Conservation (phyloP, 2,797 vertebrate species). For the Tachyglossus aculeatus region DNA sequence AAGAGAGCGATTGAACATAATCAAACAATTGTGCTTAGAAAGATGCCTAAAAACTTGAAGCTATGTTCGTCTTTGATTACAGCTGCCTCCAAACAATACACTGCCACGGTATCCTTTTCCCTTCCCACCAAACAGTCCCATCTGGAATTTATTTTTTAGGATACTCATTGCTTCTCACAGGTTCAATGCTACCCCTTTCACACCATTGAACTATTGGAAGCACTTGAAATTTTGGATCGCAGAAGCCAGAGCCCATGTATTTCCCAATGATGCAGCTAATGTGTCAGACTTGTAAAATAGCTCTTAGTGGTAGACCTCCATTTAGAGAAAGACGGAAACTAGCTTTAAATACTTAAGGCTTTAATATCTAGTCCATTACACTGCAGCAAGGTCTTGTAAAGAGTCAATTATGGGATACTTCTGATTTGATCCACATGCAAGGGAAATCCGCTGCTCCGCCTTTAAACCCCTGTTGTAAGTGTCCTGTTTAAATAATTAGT, state of each 20-base stretch:
- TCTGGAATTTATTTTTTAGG: slow-evolving; percentile 90
- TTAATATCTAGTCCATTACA: slow-evolving; percentile 99
- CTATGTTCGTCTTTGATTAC: too few species aligned
- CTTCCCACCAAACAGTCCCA: slow-evolving; percentile 74
- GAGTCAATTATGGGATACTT: slow-evolving; percentile 97
- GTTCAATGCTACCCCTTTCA: slow-evolving; percentile 76
- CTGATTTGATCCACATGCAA: slow-evolving; percentile 98
- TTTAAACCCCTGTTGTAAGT: slow-evolving; percentile 78
- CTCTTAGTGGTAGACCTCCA: slow-evolving; percentile 79
- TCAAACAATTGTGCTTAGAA: too few species aligned
- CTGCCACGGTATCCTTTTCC: slow-evolving; percentile 69
- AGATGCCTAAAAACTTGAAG: too few species aligned
- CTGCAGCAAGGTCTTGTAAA: slow-evolving; percentile 94
- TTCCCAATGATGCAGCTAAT: slow-evolving; percentile 86
- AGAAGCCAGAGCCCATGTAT: slow-evolving; percentile 79
- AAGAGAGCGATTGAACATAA: too few species aligned
- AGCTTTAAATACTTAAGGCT: slow-evolving; percentile 94
- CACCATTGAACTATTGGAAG: slow-evolving; percentile 80
- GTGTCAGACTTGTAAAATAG: slow-evolving; percentile 93
- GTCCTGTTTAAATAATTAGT: slow-evolving; percentile 86
- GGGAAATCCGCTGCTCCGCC: slow-evolving; percentile 83
- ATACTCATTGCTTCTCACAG: slow-evolving; percentile 79
- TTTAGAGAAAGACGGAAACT: slow-evolving; percentile 87
- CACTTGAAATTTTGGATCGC: slow-evolving; percentile 80
- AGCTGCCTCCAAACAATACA: too few species aligned